Evolutionary conservation across 2,888 invertebrate species (phyloP), one percentile per base, ranked within the genome.

Genomic region (Temnothorax rugatulus): DNA sequence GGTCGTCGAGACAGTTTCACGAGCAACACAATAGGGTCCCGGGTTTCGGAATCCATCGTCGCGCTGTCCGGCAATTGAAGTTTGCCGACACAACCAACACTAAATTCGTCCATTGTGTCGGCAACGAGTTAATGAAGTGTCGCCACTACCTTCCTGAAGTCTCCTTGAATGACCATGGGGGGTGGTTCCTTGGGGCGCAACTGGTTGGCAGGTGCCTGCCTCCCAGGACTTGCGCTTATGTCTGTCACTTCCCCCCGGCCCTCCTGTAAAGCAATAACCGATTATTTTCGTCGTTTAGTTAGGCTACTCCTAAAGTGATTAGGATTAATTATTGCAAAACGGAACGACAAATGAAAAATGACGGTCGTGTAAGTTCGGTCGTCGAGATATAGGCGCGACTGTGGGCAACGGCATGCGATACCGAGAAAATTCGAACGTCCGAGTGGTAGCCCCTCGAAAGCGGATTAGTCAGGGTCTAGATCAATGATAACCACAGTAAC

Each of bases 191-290:
- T 95, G 94, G 95, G 95, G 95, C 95, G 95, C 95, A 96, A 95
- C 95, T 96, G 94, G 95, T 95, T 95, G 95, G 96, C 95, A 95
- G 95, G 95, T 96, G 96, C 93, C 94, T 97, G 97, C 95, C 98
- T 97, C 92, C 98, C 97, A 95, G 98, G 98, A 95, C 98, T 98
- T 95, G 98, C 97, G 95, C 98, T 98, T 96, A 98, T 97, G 96
- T 98, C 98, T 96, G 97, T 97, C 96, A 97, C 97, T 96, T 97
- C 97, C 96, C 97, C 97, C 96, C 98, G 97, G 96, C 97, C 97
- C 96, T 98, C 98, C 98, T 98, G 94, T n/a, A 94, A 86, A 87
- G 59, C 75, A 86, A 87, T 44, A 21, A 54, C 47, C 9, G 2
- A 44, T 61, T 71, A 25, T 68, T 61, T 44, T 21, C 13, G 38